Base-by-base conservation (phyloP, 2,888 invertebrate species). In the Mactromeris polynyma region DNA sequence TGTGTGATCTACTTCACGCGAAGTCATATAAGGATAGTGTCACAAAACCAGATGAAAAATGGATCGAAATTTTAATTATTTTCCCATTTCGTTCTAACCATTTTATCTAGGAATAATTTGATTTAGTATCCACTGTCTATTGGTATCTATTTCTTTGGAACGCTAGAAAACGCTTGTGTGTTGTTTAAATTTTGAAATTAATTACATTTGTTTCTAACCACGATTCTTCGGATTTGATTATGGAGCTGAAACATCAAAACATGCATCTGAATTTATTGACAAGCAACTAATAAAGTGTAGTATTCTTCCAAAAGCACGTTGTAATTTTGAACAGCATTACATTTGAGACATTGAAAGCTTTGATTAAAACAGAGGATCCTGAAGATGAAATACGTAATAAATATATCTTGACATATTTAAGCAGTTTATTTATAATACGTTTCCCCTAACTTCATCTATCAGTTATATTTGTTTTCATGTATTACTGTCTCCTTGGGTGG, bases 1-100 rank as follows among this genome's bases (percentile, higher is more conserved):
- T 36, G 31, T 73, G 19, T 33, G 33, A 73, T 73, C 36, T 33
- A 36, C 73, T 73, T 26, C 26, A 33, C 73, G 73, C 9, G 31
- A 73, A 73, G 73, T 36, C 73, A 73, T 73, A 73, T 73, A 73
- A 36, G 17, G 73, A 73, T 36, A 36, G 36, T 73, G 33, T 14
- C 73, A 36, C 73, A 73, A 33, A 73, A 36, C 36, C 73, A 11
- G 73, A 73, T 73, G 73, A 73, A 73, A 36, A 73, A 73, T 73
- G 36, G 73, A 73, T 73, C 14, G 73, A 73, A 64, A 73, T 73
- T 73, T 73, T 36, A 73, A 73, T 73, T 36, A 73, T 73, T 73
- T 73, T 73, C 73, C 36, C 73, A 73, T 73, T 36, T 11, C 33
- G 36, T 36, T 36, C 17, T 36, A 73, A 73, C 19, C 31, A 73